Conservation (phyloP, 1,140 invertebrate genomes). For the Drosophila serrata region DNA sequence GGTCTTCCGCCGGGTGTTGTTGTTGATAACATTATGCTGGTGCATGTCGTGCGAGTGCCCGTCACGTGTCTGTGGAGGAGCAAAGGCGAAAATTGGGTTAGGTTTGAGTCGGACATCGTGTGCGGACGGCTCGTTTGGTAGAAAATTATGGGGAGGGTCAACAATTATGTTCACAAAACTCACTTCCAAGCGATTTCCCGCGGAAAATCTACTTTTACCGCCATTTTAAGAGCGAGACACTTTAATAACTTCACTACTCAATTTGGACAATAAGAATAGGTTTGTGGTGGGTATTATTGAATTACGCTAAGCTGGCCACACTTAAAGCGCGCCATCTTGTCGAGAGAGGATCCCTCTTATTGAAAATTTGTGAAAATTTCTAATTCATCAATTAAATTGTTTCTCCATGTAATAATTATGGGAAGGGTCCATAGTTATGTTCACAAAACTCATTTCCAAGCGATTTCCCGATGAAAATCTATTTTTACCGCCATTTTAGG, state of each 20-base stretch:
- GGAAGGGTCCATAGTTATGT: slow-evolving; percentile 5
- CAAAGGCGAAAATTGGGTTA: slow-evolving; percentile 14
- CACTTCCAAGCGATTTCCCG: background rate
- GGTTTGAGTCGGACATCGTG: slow-evolving; percentile 23
- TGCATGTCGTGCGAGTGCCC: slow-evolving; percentile 84
- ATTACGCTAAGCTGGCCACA: no score
- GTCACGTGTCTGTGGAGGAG: slow-evolving; percentile 75
- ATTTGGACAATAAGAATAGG: background rate
- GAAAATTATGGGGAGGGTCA: background rate
- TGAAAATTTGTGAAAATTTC: no score
- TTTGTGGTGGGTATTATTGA: background rate
- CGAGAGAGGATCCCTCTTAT: no score
- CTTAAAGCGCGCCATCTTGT: no score
- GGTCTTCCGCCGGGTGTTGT: slow-evolving; percentile 91
- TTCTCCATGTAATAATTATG: background rate
- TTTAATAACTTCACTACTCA: background rate
- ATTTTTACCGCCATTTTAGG: no score
- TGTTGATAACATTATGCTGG: slow-evolving; percentile 89
- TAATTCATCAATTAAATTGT: no score
- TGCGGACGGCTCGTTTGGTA: background rate
- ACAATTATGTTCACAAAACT: slow-evolving; percentile 10
- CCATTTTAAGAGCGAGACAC: no score
- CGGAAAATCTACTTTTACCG: background rate
- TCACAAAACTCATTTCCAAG: background rate
- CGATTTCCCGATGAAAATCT: background rate